Base-by-base conservation (phyloP, 2,113 vertebrate species). In the Ictalurus furcatus region DNA sequence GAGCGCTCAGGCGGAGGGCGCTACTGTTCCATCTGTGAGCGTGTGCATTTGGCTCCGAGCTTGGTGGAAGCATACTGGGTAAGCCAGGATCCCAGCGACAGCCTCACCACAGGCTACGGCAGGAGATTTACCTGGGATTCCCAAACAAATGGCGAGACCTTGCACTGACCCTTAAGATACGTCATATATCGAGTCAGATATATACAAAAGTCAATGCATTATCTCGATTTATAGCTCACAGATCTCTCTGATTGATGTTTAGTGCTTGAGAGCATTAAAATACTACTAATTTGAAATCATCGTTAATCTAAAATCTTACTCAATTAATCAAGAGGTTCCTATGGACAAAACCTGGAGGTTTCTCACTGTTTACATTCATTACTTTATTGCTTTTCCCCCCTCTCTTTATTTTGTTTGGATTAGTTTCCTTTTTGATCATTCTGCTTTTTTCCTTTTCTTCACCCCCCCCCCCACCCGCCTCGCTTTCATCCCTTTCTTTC, bases 1-100 rank as follows among this genome's bases (percentile, higher is more conserved):
- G 13, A 52, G 25, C 54, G 74, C 28, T 63, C 28, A 52, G 58
- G 28, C 1, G 59, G 74, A 65, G 86, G 58, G 74, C 59, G 74
- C 74, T 87, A 65, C 73, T 19, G 58, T 80, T 87, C 74, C 74
- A 52, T 78, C 25, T 78, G 71, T 78, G 58, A 21, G 67, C 21
- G 81, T 74, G 19, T 74, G 56, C 65, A 37, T 85, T 9, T 67
- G n/a, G 37, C 34, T 76, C 23, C 48, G 2, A 85, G n/a, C 67
- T 85, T 65, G n/a, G 52, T 23, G n/a, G 17, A 67, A 67, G 69
- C 25, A 19, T 73, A 25, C n/a, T 19, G 48, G 14, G 71, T 78
- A 87, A 79, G 73, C 61, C 59, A 81, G 59, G 48, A 80, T 52
- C 28, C 23, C 16, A 16, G 85, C 21, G 17, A 52, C 74, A 52